These are phyloP conservation scores for Hemaris fuciformis DNA, from an alignment of 2,888 invertebrate genomes.

Conservation along the genomic window DNA sequence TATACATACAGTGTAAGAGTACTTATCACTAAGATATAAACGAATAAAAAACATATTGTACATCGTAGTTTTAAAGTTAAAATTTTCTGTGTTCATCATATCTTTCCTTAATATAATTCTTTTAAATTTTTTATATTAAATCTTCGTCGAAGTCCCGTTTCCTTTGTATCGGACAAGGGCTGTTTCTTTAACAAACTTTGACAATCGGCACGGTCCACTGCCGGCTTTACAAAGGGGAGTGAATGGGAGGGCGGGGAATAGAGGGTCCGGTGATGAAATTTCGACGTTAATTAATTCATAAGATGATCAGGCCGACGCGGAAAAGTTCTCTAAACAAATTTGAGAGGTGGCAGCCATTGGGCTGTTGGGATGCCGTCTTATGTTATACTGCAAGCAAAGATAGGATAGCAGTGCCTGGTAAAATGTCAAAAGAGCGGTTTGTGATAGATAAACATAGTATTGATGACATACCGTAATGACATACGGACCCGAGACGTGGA, in stretches of 20 bases:
- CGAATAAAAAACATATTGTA: too few relatives aligned
- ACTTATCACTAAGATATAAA: too few relatives aligned
- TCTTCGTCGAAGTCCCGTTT: not conserved
- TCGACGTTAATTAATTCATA: conserved; percentile 37
- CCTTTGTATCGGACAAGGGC: not conserved
- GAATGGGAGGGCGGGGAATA: too few relatives aligned
- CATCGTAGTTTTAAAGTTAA: too few relatives aligned
- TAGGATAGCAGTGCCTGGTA: not conserved
- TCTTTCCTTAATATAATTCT: not conserved
- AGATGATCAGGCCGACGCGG: conserved; percentile 37
- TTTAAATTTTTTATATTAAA: not conserved
- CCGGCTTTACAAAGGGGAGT: not conserved
- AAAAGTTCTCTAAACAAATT: conserved; percentile 43
- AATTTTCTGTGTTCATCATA: too few relatives aligned
- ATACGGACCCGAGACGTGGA: too few relatives aligned
- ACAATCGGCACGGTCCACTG: not conserved
- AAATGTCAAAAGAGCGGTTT: too few relatives aligned
- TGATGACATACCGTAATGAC: too few relatives aligned
- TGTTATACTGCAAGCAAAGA: not conserved
- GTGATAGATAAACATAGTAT: too few relatives aligned
- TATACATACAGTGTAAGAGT: too few relatives aligned
- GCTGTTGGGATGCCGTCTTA: not conserved
- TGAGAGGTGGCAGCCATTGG: conserved; percentile 13
- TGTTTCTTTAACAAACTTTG: not conserved
- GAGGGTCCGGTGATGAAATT: conserved; percentile 14